Conservation (phyloP, 2,797 vertebrate species). For the Protosalanx chinensis region DNA sequence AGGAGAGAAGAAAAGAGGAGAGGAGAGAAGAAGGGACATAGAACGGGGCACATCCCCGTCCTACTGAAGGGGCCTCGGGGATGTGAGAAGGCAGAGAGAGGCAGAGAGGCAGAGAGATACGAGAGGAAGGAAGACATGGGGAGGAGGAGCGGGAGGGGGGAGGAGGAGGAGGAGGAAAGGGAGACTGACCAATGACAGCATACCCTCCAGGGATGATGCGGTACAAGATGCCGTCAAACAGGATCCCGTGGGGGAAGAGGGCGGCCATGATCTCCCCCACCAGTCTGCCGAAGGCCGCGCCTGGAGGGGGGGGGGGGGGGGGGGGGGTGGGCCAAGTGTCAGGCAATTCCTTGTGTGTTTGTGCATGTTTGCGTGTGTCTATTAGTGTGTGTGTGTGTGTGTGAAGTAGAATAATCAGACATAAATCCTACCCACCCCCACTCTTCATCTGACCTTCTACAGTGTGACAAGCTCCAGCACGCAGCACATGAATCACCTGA, state of each 20-base stretch:
- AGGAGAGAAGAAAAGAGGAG: background rate
- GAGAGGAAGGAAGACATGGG: background rate
- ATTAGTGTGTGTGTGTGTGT: background rate
- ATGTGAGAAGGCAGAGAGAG: background rate
- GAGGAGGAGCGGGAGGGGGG: background rate
- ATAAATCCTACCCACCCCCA: background rate
- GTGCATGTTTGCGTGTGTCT: too few species aligned
- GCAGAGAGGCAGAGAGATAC: too few species aligned
- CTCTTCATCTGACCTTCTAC: background rate
- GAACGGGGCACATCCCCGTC: constrained; percentile 4
- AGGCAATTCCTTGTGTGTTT: background rate
- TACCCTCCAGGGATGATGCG: constrained; percentile 95
- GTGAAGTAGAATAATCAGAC: background rate
- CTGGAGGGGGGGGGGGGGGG: constrained; percentile 56
- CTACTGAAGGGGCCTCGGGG: background rate
- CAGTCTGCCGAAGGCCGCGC: constrained; percentile 88
- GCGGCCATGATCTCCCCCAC: constrained; percentile 92
- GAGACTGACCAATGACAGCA: constrained; percentile 90
- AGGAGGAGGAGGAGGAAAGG: constrained; percentile 25
- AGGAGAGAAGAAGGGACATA: background rate
- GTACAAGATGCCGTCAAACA: constrained; percentile 91
- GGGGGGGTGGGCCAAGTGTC: background rate
- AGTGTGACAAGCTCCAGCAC: too few species aligned
- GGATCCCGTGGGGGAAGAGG: constrained; percentile 87
- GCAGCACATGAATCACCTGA: background rate